phyloP scores from a whole-genome alignment of 2,113 vertebrate species.

The Circaetus gallicus region DNA sequence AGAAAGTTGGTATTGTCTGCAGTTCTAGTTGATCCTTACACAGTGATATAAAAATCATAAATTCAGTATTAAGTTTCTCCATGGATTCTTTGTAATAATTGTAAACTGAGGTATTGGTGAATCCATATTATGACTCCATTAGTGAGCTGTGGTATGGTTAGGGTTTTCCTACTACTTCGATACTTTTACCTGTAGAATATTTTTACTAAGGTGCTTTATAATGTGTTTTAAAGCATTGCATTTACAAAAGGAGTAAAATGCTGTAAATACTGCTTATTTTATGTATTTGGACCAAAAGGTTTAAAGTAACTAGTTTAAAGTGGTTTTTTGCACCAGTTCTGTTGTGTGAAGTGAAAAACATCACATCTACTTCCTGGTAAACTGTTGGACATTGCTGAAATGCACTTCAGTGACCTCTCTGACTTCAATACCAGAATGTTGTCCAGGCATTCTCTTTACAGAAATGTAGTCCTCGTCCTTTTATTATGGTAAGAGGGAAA shows the following conservation, averaged over 20 bases:
- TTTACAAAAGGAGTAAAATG: constrained; percentile 76
- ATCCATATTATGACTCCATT: constrained; percentile 75
- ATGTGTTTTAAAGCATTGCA: constrained; percentile 85
- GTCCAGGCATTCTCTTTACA: constrained; percentile 46
- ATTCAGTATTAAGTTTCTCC: constrained; percentile 63
- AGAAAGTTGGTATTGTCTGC: constrained; percentile 47
- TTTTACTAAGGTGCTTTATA: constrained; percentile 87
- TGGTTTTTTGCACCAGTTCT: constrained; percentile 72
- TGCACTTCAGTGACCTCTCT: constrained; percentile 54
- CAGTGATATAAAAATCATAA: constrained; percentile 47
- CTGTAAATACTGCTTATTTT: constrained; percentile 87
- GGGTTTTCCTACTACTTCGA: constrained; percentile 73
- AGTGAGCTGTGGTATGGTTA: constrained; percentile 78
- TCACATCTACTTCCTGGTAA: constrained; percentile 61
- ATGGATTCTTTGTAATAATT: constrained; percentile 68
- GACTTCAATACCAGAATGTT: constrained; percentile 47
- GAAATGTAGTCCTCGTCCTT: constrained; percentile 53
- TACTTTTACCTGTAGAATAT: constrained; percentile 83
- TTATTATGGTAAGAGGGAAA: constrained; percentile 29
- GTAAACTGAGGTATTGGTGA: constrained; percentile 62
- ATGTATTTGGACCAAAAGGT: constrained; percentile 82
- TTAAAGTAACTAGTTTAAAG: constrained; percentile 73
- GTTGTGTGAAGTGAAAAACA: constrained; percentile 71
- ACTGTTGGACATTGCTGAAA: constrained; percentile 55
- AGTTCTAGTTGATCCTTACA: constrained; percentile 46